A percentile compares a stretch with the other conserved stretches of the same genome.
phyloP scores from a whole-genome alignment of 1,140 invertebrate species.

The Sarcophaga bullata region DNA sequence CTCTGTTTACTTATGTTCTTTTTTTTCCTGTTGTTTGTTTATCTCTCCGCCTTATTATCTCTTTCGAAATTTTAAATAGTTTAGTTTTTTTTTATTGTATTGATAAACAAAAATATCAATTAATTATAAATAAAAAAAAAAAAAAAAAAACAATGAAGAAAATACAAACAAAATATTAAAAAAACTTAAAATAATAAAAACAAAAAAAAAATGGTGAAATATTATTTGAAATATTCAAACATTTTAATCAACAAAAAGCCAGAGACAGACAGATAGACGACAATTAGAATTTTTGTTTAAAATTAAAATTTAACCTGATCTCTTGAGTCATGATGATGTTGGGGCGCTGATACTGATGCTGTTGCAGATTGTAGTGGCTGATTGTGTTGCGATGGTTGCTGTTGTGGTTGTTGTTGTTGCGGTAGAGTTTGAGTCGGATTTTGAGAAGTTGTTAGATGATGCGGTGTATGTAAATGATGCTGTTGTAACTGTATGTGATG shows the following conservation, averaged over 20 bases:
- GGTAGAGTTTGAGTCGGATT: not conserved
- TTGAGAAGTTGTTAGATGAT: not conserved
- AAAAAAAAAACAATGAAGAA: constrained; percentile 27
- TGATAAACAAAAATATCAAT: constrained; percentile 40
- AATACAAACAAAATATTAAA: constrained; percentile 4
- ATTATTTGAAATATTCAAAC: not conserved
- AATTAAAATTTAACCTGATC: constrained; percentile 38
- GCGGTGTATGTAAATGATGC: not conserved
- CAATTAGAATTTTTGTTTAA: not conserved
- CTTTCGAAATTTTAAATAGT: too few species aligned
- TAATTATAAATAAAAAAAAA: constrained; percentile 31
- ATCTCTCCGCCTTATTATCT: too few species aligned
- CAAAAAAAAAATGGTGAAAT: not conserved
- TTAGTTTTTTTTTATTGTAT: not conserved
- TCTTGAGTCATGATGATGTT: constrained; percentile 35
- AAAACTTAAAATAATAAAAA: constrained; percentile 4
- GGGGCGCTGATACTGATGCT: not conserved
- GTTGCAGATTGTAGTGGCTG: not conserved
- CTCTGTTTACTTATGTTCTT: too few species aligned
- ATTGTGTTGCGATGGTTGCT: not conserved
- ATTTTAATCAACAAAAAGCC: not conserved
- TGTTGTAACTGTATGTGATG: not conserved
- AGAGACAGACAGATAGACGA: not conserved
- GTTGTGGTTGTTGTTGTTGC: constrained; percentile 12
- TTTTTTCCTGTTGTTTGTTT: too few species aligned